Base-by-base conservation (phyloP, 2,888 invertebrate species). In the Cheilosia impressa region DNA sequence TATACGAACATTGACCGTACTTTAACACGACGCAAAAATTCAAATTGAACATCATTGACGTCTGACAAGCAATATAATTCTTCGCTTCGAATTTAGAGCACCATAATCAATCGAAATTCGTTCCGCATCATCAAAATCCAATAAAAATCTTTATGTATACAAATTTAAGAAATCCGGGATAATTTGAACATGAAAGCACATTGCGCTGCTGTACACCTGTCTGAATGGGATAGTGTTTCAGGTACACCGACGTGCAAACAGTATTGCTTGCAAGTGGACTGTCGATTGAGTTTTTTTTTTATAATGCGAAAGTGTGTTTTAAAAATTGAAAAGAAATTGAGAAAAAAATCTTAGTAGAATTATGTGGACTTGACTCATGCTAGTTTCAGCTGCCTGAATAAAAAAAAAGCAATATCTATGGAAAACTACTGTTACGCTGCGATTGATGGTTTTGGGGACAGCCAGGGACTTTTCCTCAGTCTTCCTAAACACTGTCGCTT, bases 101-200 rank as follows among this genome's bases (percentile, higher is more conserved):
- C 45, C 45, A 6, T 47, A 10, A 47, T 41, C 58, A 31, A 62
- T 45, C 52, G 31, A 47, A 17, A 15, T 19, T 31, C 43, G 31
- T 27, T 62, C 31, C 13, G 17, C 27, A 31, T 62, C 62, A 31
- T 63, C 31, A 63, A 63, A 63, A 50, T 34, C 31, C 63, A 63
- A 63, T 63, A 24, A 50, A 34, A 34, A 50, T 22, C 63, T 13
- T 50, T 50, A 31, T 50, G 10, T 22, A 34, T 19, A 31, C 7
- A 17, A 55, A 50, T 34, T 50, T 34, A 31, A 63, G 19, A 4
- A 45, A 43, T 50, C 19, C 4, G 31, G 17, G 34, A 50, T 63
- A 63, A 63, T 63, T 63, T 50, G 22, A 63, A 47, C 63, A 31
- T 27, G 62, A 31, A 45, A n/a, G 19, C 27, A 45, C 31, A 62